Evolutionary conservation across 2,888 invertebrate genomes (phyloP).

Genomic region (Odontomyia ornata): DNA sequence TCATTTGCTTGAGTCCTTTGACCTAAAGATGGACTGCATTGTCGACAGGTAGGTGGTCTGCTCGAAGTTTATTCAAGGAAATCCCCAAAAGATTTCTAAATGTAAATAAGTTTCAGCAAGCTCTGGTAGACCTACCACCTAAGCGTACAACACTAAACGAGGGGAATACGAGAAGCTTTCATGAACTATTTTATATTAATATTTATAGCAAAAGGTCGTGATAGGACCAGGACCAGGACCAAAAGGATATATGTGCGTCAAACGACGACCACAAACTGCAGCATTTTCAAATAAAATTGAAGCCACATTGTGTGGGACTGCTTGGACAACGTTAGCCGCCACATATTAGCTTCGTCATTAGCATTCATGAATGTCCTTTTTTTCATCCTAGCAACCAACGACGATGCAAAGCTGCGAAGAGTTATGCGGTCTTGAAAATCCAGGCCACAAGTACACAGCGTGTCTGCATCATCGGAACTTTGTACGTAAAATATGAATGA

Average conservation of each 20-base stretch:
- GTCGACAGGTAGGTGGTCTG: too few relatives aligned
- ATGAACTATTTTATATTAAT: background rate
- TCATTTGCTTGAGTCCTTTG: too few relatives aligned
- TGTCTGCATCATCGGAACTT: constrained; percentile 3
- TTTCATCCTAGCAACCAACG: constrained; percentile 11
- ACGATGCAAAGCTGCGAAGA: background rate
- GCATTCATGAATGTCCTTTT: constrained; percentile 42
- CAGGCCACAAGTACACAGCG: background rate
- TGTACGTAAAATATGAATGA: constrained; percentile 38
- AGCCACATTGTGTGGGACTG: background rate
- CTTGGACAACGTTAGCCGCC: constrained; percentile 30
- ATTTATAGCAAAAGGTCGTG: background rate
- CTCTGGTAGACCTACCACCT: too few relatives aligned
- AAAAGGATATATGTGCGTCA: too few relatives aligned
- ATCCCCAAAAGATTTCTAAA: background rate
- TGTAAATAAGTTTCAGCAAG: constrained; percentile 28
- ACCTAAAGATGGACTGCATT: too few relatives aligned
- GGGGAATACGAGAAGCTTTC: background rate
- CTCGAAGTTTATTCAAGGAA: too few relatives aligned
- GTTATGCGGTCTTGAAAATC: background rate
- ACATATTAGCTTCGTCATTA: constrained; percentile 44
- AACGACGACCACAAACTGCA: too few relatives aligned
- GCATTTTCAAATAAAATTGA: background rate
- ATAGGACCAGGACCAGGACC: too few relatives aligned
- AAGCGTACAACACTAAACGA: background rate